These are phyloP conservation scores for Drosophila silvestris DNA, from an alignment of 2,888 invertebrate species.

Conservation along the genomic window DNA sequence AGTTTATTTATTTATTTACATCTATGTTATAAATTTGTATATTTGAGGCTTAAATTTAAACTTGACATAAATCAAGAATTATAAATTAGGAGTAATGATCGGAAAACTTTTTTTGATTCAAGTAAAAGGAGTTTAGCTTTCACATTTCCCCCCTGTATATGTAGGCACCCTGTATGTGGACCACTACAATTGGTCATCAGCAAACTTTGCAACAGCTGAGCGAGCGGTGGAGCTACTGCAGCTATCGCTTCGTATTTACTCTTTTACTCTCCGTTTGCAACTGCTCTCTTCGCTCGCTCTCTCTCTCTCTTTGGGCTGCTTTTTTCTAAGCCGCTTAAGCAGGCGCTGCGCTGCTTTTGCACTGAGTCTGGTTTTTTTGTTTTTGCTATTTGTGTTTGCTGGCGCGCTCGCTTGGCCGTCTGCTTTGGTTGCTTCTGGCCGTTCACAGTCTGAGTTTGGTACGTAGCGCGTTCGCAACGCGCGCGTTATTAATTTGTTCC, in stretches of 20 bases:
- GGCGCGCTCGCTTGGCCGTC: constrained; percentile 30
- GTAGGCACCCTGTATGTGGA: background rate
- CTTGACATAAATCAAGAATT: background rate
- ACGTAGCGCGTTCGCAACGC: constrained; percentile 74
- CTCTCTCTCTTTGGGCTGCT: constrained; percentile 21
- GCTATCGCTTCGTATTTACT: background rate
- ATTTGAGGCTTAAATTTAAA: background rate
- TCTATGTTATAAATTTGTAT: background rate
- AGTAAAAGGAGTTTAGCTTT: background rate
- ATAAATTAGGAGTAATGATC: background rate
- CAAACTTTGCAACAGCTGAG: constrained; percentile 46
- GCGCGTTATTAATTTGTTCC: constrained; percentile 48
- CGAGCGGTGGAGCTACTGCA: constrained; percentile 17
- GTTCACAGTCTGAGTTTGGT: constrained; percentile 69
- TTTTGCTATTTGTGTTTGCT: constrained; percentile 31
- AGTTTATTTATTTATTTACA: background rate
- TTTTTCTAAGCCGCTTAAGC: constrained; percentile 58
- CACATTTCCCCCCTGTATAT: background rate
- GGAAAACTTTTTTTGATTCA: background rate
- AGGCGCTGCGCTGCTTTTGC: constrained; percentile 46
- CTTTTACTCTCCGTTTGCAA: constrained; percentile 9
- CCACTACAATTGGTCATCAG: constrained; percentile 20
- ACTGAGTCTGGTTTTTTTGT: constrained; percentile 37
- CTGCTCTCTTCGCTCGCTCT: background rate
- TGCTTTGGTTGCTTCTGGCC: constrained; percentile 19